A percentile compares a stretch with the other conserved stretches of the same genome.
phyloP scores from a whole-genome alignment of 2,888 invertebrate genomes.

The Stenodera caucasica region DNA sequence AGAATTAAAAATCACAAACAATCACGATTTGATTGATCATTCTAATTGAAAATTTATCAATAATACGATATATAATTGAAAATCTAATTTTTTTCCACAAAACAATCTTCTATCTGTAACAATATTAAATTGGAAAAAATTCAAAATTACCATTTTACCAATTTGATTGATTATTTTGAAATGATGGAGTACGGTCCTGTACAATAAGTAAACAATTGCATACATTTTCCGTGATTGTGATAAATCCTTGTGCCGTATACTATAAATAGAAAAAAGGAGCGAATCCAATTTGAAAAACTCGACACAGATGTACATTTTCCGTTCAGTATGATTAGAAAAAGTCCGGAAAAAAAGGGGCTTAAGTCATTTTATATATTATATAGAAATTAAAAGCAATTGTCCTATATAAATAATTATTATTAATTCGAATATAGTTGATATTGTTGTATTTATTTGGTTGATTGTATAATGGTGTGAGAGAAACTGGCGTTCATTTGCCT shows the following conservation, averaged over 20 bases:
- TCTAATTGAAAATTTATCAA: constrained; percentile 47
- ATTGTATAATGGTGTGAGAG: constrained; percentile 30
- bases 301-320: constrained; percentile 39
- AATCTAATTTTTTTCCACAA: no score
- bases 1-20: no score
- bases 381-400: constrained; percentile 39
- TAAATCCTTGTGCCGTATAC: constrained; percentile 35
- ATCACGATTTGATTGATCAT: no score
- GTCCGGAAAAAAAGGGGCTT: no score
- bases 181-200: constrained; percentile 5
- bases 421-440: neutral
- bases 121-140: no score
- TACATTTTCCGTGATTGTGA: constrained; percentile 42
- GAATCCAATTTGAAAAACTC: constrained; percentile 38
- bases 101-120: constrained; percentile 22
- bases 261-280: no score
- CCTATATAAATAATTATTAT: constrained; percentile 20
- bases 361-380: no score
- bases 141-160: constrained; percentile 14
- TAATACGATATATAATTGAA: constrained; percentile 22
- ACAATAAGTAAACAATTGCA: constrained; percentile 40
- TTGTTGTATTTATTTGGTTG: constrained; percentile 31
- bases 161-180: neutral
- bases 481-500: constrained; percentile 54
- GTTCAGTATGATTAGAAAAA: constrained; percentile 9